Evolutionary conservation across 2,113 vertebrate genomes (phyloP), one percentile per base, ranked within the genome.

Genomic region (Nibea albiflora): DNA sequence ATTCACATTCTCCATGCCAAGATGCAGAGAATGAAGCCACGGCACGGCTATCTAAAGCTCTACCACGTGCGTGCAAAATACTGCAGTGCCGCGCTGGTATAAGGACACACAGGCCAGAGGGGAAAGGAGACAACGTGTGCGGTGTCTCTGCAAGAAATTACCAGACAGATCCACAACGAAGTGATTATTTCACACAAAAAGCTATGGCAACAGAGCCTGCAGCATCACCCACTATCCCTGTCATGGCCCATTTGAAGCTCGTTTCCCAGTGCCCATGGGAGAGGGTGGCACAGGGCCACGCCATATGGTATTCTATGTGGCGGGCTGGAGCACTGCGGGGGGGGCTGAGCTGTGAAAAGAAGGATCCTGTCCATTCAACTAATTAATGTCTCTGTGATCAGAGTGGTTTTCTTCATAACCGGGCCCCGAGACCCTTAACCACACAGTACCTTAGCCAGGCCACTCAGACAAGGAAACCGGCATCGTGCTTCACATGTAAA

Each of bases 221-320:
- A 72, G 82, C 79, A 68, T 76, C 73, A 71, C 75, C 73, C 78
- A 26, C 35, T 63, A 5, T 71, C 75, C 39, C 68, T 16, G 20
- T 73, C 81, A 87, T 73, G 78, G 87, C 84, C 79, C 81, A 78
- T 88, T 90, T 84, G 28, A 87, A 80, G 74, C 80, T 76, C 16
- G 50, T 35, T 47, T 78, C 72, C 68, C 16, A 44, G 73, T 47
- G 60, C 66, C 53, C 65, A 57, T 46, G 10, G 63, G 66, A 76
- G 76, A 68, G 44, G 46, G 60, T 87, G 91, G 92, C 90, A 84
- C 60, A 8, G 44, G 24, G 80, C 85, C 86, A 85, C 65, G 12
- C 90, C 92, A 93, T 92, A 93, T 93, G 92, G 86, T 70, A 44
- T 65, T 39, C 26, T 87, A 80, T 73, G 69, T 87, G 84, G 67